phyloP scores from a whole-genome alignment of 2,888 invertebrate genomes.

The Amphipoea lucens region DNA sequence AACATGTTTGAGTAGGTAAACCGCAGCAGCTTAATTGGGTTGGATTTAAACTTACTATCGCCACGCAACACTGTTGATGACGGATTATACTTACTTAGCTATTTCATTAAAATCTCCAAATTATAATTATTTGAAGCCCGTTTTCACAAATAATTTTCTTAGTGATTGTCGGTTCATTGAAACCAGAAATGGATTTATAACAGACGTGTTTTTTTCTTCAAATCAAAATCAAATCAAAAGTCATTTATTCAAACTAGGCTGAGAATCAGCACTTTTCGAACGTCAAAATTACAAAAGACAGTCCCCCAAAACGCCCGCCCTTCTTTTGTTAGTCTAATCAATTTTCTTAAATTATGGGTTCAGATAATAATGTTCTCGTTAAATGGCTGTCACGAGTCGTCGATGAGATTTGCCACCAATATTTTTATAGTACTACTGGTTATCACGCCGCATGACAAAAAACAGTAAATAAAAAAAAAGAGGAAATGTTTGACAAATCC shows the following conservation, averaged over 20 bases:
- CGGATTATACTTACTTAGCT: slow-evolving; percentile 24
- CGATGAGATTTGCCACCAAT: not conserved
- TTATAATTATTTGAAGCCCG: not conserved
- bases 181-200: not conserved
- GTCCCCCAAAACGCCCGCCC: too few relatives aligned
- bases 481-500: slow-evolving; percentile 27
- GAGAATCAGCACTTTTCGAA: too few relatives aligned
- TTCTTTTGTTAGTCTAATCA: not conserved
- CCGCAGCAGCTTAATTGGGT: slow-evolving; percentile 47
- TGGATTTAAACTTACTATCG: slow-evolving; percentile 58
- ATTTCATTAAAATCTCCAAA: not conserved
- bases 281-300: too few relatives aligned
- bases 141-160: not conserved
- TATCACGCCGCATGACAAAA: not conserved
- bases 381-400: not conserved
- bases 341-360: too few relatives aligned
- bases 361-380: not conserved
- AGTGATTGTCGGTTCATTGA: too few relatives aligned
- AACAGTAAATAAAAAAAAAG: not conserved
- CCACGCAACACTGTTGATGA: slow-evolving; percentile 35
- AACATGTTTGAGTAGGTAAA: slow-evolving; percentile 48
- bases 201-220: too few relatives aligned
- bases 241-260: too few relatives aligned
- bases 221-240: too few relatives aligned
- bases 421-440: too few relatives aligned